These are phyloP conservation scores for Caenorhabditis remanei DNA, from an alignment of 1,140 invertebrate genomes.

Conservation along the genomic window DNA sequence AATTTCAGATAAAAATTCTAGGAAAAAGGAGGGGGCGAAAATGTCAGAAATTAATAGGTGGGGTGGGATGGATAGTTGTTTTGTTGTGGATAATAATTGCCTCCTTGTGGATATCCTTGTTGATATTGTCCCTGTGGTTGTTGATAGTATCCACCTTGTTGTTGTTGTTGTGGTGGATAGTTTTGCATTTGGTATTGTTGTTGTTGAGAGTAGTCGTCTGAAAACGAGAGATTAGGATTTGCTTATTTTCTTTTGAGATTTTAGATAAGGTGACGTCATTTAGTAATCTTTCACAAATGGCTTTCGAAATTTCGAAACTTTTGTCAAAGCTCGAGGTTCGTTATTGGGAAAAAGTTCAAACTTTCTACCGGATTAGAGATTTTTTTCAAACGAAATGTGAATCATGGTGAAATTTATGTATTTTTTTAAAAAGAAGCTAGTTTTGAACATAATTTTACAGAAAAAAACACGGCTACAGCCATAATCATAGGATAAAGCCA, in stretches of 20 bases:
- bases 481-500: no score
- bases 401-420: no score
- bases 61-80: not conserved
- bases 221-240: not conserved
- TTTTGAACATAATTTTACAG: no score
- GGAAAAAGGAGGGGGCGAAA: not conserved
- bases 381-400: no score
- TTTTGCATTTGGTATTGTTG: conserved; percentile 52
- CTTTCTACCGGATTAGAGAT: no score
- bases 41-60: conserved; percentile 4
- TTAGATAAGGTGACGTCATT: not conserved
- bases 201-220: conserved; percentile 43
- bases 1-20: no score
- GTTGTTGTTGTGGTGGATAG: conserved; percentile 43
- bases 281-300: not conserved
- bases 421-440: no score
- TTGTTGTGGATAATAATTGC: conserved; percentile 38
- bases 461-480: no score
- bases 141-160: conserved; percentile 5
- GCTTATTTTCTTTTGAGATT: not conserved
- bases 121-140: not conserved
- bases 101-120: conserved; percentile 22
- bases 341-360: no score
- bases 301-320: not conserved
- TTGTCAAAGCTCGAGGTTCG: not conserved